Conservation (phyloP, 2,797 vertebrate genomes). For the Mallotus villosus region DNA sequence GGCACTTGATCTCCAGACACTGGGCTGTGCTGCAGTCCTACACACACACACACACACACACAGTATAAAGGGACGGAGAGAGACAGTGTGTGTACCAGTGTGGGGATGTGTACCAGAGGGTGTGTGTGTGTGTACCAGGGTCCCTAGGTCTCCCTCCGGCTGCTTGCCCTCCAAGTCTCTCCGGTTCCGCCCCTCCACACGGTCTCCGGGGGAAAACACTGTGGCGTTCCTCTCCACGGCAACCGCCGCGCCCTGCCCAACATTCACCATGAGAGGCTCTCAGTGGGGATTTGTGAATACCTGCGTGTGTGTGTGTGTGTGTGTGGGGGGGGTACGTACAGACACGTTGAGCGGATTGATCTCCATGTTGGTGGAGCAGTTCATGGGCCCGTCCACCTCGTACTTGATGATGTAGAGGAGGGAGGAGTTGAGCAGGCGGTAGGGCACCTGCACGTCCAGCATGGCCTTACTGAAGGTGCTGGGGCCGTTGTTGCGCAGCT, state of each 20-base stretch:
- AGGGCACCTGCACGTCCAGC: conserved; percentile 78
- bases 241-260: conserved; percentile 8
- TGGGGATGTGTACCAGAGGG: not conserved
- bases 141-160: conserved; percentile 69
- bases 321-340: conserved; percentile 46
- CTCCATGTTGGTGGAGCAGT: conserved; percentile 78
- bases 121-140: conserved; percentile 67
- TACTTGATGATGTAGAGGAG: conserved; percentile 78
- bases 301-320: conserved; percentile 10
- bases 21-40: conserved; percentile 78
- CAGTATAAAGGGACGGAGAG: not conserved
- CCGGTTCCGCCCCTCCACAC: conserved; percentile 45
- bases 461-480: conserved; percentile 83
- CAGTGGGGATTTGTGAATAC: conserved; percentile 1
- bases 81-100: not conserved
- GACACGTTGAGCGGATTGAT: conserved; percentile 80
- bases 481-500: conserved; percentile 82
- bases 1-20: conserved; percentile 78
- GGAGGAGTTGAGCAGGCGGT: conserved; percentile 73
- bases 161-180: conserved; percentile 63
- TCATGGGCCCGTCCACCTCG: conserved; percentile 81
- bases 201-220: conserved; percentile 55
- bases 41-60: not conserved
- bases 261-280: not conserved
- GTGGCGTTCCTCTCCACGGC: conserved; percentile 14